Percentiles rank a stretch among this genome's conserved stretches.
These are phyloP conservation scores for Apolygus lucorum DNA, from an alignment of 1,140 invertebrate genomes.

Conservation along the genomic window DNA sequence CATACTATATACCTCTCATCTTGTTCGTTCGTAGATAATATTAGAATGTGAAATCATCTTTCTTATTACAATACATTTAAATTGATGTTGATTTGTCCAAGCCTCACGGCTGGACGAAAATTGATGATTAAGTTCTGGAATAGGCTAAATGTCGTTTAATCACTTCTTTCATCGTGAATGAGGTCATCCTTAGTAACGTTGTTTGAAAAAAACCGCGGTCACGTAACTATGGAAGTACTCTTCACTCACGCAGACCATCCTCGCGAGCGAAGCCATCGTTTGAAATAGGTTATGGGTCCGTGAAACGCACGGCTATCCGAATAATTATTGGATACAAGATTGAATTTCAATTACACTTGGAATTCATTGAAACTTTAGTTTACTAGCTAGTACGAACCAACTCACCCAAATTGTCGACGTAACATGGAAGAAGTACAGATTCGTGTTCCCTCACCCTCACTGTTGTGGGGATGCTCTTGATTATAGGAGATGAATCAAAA, in stretches of 20 bases:
- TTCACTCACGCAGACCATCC: background rate
- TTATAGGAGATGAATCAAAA: background rate
- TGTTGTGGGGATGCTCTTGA: constrained; percentile 46
- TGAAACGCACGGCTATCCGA: no score
- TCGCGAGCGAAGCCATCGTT: no score
- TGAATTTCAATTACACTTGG: background rate
- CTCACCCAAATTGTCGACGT: constrained; percentile 49
- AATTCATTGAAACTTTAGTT: background rate
- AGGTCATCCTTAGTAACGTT: no score
- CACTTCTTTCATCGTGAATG: no score
- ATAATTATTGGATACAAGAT: background rate
- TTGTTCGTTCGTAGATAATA: background rate
- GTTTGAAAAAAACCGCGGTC: background rate
- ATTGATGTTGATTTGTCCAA: no score
- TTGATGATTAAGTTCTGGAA: no score
- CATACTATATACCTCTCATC: background rate
- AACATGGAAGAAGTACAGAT: constrained; percentile 62
- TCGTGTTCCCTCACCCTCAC: constrained; percentile 64
- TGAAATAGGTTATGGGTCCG: no score
- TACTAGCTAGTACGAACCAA: background rate
- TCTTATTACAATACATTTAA: background rate
- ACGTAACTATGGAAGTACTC: background rate
- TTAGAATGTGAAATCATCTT: background rate
- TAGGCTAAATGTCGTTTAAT: no score
- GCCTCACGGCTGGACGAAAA: no score